phyloP scores from a whole-genome alignment of 2,888 invertebrate genomes.

The Amaurobius ferox region DNA sequence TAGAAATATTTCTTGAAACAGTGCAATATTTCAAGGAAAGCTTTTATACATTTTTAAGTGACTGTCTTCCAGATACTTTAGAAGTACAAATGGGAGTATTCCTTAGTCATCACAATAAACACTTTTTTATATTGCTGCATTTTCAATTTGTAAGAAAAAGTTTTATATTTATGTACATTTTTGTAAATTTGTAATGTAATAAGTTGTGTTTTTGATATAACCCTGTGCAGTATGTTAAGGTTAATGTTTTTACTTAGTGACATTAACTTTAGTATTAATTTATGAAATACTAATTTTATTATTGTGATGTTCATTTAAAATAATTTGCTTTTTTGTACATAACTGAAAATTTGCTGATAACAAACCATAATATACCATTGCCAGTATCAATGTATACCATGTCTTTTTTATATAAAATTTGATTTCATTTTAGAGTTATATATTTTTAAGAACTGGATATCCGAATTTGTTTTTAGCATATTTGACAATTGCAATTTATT shows the following conservation, averaged over 20 bases:
- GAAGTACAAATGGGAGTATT: constrained; percentile 12
- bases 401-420: too few species aligned
- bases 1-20: background rate
- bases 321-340: background rate
- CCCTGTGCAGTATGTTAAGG: constrained; percentile 2
- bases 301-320: background rate
- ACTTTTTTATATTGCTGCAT: background rate
- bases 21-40: constrained; percentile 7
- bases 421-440: too few species aligned
- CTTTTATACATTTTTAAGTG: constrained; percentile 18
- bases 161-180: constrained; percentile 10
- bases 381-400: background rate
- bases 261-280: background rate
- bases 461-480: too few species aligned
- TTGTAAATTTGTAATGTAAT: constrained; percentile 14
- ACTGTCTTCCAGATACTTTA: constrained; percentile 11
- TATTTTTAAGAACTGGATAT: too few species aligned
- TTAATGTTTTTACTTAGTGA: background rate
- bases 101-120: background rate
- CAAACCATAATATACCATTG: background rate
- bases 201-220: background rate
- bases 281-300: background rate
- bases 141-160: constrained; percentile 7
- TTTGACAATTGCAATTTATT: too few species aligned
- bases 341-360: background rate